These are phyloP conservation scores for Egretta garzetta DNA, from an alignment of 2,113 vertebrate species.

Conservation along the genomic window DNA sequence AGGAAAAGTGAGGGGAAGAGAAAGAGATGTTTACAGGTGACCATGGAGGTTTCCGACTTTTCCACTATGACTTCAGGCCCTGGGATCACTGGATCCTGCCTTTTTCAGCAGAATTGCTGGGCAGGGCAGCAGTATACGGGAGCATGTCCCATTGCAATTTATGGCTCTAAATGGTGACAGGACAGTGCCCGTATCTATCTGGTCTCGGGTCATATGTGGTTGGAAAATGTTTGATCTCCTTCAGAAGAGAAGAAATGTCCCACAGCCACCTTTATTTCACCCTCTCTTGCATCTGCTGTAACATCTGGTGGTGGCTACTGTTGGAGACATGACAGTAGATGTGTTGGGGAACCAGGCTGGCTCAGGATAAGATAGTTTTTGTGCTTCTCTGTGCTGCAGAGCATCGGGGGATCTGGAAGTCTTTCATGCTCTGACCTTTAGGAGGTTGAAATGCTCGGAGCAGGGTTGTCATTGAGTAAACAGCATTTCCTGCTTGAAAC, in stretches of 20 bases:
- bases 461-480: not conserved
- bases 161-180: not conserved
- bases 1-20: not conserved
- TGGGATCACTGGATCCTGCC: rapidly evolving
- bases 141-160: not conserved
- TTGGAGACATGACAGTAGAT: not conserved
- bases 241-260: not conserved
- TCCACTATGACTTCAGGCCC: not conserved
- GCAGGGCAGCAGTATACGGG: rapidly evolving
- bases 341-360: not conserved
- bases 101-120: not conserved
- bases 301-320: not conserved
- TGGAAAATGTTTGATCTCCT: not conserved
- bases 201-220: not conserved
- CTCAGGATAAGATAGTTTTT: not conserved
- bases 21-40: not conserved
- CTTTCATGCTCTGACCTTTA: conserved; percentile 36
- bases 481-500: not conserved
- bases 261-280: not conserved
- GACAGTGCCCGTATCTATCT: not conserved
- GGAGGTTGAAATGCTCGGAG: not conserved
- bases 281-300: not conserved
- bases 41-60: not conserved
- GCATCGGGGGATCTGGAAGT: conserved; percentile 5
- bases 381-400: not conserved